phyloP scores from a whole-genome alignment of 2,888 invertebrate genomes.

The Leptinotarsa tumamoca region DNA sequence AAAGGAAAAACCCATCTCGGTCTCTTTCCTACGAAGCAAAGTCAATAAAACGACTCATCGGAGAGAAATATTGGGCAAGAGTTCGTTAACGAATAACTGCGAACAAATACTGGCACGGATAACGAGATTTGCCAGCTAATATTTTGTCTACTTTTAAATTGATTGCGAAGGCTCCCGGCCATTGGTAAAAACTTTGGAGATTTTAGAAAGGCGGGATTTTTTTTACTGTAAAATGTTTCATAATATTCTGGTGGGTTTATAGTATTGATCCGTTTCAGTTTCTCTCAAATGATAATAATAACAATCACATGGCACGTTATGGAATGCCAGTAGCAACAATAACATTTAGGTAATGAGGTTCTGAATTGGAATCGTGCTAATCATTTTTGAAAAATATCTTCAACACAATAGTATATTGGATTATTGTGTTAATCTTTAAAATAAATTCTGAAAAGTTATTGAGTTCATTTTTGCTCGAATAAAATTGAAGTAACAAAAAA shows the following conservation, averaged over 20 bases:
- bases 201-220: not conserved
- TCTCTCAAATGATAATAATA: not conserved
- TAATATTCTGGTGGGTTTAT: not conserved
- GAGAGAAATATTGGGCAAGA: constrained; percentile 14
- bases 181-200: not conserved
- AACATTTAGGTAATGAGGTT: no score
- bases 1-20: not conserved
- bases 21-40: constrained; percentile 15
- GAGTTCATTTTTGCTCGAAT: no score
- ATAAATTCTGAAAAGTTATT: no score
- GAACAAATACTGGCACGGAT: constrained; percentile 26
- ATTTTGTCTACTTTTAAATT: constrained; percentile 10
- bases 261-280: not conserved
- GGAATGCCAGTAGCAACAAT: no score
- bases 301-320: no score
- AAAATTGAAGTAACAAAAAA: no score
- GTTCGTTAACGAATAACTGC: constrained; percentile 20
- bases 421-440: no score
- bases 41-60: constrained; percentile 22
- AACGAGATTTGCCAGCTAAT: constrained; percentile 21
- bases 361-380: no score
- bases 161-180: constrained; percentile 5
- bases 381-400: no score
- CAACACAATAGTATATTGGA: no score
- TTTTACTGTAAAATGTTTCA: not conserved